Evolutionary conservation across 2,888 invertebrate species (phyloP).

Genomic region (Lottia gigantea): DNA sequence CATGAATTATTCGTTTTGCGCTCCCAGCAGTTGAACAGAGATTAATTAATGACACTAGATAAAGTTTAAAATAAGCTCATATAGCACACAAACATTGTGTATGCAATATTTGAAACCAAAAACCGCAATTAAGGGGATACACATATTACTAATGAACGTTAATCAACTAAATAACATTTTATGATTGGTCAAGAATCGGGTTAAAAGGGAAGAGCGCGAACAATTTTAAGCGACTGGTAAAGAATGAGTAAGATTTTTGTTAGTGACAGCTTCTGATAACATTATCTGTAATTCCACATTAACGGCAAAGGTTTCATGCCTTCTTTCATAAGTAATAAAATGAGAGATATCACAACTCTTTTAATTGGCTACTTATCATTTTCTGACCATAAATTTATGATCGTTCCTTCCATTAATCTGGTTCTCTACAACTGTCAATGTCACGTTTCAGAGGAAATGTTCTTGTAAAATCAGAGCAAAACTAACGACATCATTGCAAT

Average conservation of each 20-base stretch:
- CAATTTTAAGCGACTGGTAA: slow-evolving; percentile 1
- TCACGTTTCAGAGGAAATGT: too few species aligned
- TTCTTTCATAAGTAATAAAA: slow-evolving; percentile 10
- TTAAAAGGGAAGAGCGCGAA: not conserved
- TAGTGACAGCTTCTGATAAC: not conserved
- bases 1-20: not conserved
- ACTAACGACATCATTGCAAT: too few species aligned
- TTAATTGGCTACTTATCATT: slow-evolving; percentile 8
- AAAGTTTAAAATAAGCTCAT: not conserved
- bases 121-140: too few species aligned
- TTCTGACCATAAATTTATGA: slow-evolving; percentile 9
- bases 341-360: not conserved
- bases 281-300: not conserved
- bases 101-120: too few species aligned
- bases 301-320: slow-evolving; percentile 2
- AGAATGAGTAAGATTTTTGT: not conserved
- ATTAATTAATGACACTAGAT: slow-evolving; percentile 10
- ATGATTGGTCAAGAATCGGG: too few species aligned
- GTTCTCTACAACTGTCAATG: too few species aligned
- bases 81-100: too few species aligned
- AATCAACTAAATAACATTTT: too few species aligned
- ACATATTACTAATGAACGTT: too few species aligned
- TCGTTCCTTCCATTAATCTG: not conserved
- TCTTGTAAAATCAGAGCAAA: too few species aligned
- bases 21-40: not conserved